Evolutionary conservation across 1,140 invertebrate species (phyloP), one percentile per base, ranked within the genome.

Genomic region (Euura saliciscinereae): DNA sequence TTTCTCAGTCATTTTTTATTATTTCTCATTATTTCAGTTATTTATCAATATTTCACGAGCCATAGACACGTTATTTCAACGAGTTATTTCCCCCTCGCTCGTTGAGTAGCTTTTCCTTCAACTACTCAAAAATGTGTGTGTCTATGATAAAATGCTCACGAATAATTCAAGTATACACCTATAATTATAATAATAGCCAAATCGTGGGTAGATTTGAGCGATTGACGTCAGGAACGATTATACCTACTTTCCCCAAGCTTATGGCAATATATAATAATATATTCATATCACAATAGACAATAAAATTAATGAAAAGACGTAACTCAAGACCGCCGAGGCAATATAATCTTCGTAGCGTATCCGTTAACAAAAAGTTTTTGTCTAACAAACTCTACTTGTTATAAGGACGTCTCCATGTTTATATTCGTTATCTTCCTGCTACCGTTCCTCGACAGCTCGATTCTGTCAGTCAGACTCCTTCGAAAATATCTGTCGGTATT

Each of bases 361-460:
- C 43, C 68, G 44, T 69, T 28, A 28, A 28, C 68, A n/a, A 69
- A 69, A 69, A 44, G 45, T 44, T 5, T 8, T 13, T 11, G 43
- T 69, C 68, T 45, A 69, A 69, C 68, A 44, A 11, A 13, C 42
- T 10, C n/a, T 7, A 46, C 68, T 76, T 46, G 77, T 85, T 82
- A 87, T 68, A 87, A 81, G 4, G 86, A 87, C 7, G 86, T 86
- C 73, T 87, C 86, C 78, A 87, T 86, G 66, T 83, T 87, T 65
- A 86, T 69, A 71, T 85, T 86, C 2, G 11, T 42, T 28, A 28
- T 28, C 73, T 74, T 65, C 44, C 59, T 59, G 66, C 46, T 64
- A 10, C 78, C 74, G 13, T 74, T 75, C 70, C 77, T 72, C 46
- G 42, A 66, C 3, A 66, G 59, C 70, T 81, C 78, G 13, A 79